phyloP scores from a whole-genome alignment of 2,113 vertebrate species.

The Indicator maculatus region DNA sequence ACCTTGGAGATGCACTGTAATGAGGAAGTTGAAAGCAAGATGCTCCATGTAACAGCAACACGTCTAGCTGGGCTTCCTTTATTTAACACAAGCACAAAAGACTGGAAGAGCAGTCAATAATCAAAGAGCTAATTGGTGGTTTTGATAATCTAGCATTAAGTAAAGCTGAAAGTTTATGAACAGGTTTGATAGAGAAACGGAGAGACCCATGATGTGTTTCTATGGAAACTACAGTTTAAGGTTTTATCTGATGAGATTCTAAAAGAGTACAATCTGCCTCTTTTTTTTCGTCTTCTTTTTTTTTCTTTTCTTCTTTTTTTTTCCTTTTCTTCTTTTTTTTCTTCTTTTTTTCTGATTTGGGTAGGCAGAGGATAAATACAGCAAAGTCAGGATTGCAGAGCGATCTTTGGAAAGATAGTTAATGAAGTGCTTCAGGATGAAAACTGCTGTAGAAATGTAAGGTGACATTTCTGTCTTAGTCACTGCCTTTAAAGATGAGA shows the following conservation, averaged over 20 bases:
- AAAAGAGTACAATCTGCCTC: slow-evolving; percentile 31
- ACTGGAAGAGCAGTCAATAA: neutral
- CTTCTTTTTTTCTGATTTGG: neutral
- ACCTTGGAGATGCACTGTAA: neutral
- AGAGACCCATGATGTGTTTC: slow-evolving; percentile 46
- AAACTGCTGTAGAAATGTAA: neutral
- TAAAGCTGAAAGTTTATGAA: slow-evolving; percentile 59
- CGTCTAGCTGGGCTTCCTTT: neutral
- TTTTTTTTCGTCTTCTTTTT: neutral
- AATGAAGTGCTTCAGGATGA: slow-evolving; percentile 56
- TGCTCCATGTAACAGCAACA: neutral
- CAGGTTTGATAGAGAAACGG: neutral
- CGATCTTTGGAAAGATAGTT: slow-evolving; percentile 46
- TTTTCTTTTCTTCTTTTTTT: neutral
- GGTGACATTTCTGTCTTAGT: slow-evolving; percentile 50
- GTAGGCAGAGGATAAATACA: slow-evolving; percentile 41
- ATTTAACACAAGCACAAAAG: neutral
- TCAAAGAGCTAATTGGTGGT: neutral
- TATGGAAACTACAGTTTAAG: slow-evolving; percentile 62
- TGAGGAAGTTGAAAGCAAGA: neutral
- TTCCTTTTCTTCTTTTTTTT: neutral
- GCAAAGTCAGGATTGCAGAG: slow-evolving; percentile 3
- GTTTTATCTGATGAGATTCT: slow-evolving; percentile 55
- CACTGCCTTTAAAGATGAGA: slow-evolving; percentile 1
- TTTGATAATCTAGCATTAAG: neutral